Base-by-base conservation (phyloP, 2,888 invertebrate species). In the Folsomia manolachei region DNA sequence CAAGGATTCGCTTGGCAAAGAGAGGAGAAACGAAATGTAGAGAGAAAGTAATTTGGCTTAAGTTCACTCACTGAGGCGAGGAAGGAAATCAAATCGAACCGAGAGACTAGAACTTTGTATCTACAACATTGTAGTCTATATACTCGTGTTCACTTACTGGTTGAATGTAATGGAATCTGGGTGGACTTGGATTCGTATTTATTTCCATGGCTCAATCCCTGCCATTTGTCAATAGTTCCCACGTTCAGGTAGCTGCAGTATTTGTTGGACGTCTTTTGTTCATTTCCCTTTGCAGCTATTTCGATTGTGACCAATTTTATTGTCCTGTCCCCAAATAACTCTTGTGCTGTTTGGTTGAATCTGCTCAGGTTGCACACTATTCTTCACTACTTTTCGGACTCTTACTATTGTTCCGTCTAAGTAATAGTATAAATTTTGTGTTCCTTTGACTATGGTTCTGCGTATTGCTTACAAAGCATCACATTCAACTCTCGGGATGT, bases 11-110 rank as follows among this genome's bases (percentile, higher is more conserved):
- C n/a, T n/a, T n/a, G n/a, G n/a, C n/a, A n/a, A n/a, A n/a, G n/a
- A n/a, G n/a, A n/a, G n/a, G n/a, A n/a, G 39, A 39, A 39, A 14
- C 4, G 39, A 39, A 39, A 39, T 39, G 39, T 39, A 39, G 39
- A 39, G 56, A 56, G 56, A 56, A 56, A 56, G 56, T n/a, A 56
- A 56, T 56, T 56, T 56, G 56, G 56, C 56, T 56, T 56, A 56
- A 56, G 56, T 56, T 56, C 56, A n/a, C 56, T 56, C 11, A 56
- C 4, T 56, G 11, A 18, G 18, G 56, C 4, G 39, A 39, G 39
- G 39, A 39, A 39, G 39, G 39, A 39, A 39, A 39, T 56, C 19
- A 19, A 56, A 56, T 56, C 19, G 56, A 56, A 56, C 56, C n/a
- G n/a, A 39, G 39, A 14, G 39, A 39, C 39, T 39, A 14, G 39